Evolutionary conservation across 1,140 invertebrate species (phyloP), one percentile per base, ranked within the genome.

Genomic region (Drosophila ogumai): DNA sequence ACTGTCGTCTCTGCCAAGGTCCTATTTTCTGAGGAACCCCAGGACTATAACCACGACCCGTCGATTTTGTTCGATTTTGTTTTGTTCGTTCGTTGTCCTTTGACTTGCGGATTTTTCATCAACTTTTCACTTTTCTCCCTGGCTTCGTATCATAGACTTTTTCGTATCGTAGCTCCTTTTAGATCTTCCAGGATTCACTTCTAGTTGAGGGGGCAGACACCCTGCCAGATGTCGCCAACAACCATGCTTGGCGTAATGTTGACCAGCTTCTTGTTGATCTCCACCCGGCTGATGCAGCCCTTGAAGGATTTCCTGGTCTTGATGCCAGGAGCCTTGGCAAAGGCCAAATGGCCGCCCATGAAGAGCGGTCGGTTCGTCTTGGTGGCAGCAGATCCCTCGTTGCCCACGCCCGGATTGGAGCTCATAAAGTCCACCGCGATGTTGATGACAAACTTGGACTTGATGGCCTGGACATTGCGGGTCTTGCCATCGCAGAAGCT

Each of bases 401-500:
- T 95, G 94, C 41, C 96, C 94, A 95, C 82, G 68, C 75, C 91
- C 41, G 91, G 91, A 65, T 79, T 73, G 9, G 90, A 87, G 56
- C 81, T 91, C 32, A 92, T 52, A 19, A 57, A 88, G 80, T 91
- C 81, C n/a, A 91, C 82, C 38, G 78, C 81, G 32, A 88, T 76
- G 8, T 90, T 91, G 41, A 92, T 88, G 43, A 91, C 81, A 59
- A 85, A 91, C 66, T 93, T 85, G 22, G 86, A 91, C 72, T 92
- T 92, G n/a, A 88, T 78, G n/a, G 82, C 82, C 56, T 79, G 78
- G 0, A 91, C 86, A 57, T 81, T 96, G 91, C 99, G 98, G 98
- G 98, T 99, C 32, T 97, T 94, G 36, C 98, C 98, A 93, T 99
- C 98, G 92, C 98, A 99, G 31, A 98, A 94, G 32, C 95, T 94